Evolutionary conservation across 2,113 vertebrate genomes (phyloP), one percentile per base, ranked within the genome.

Genomic region (Noturus placidus): DNA sequence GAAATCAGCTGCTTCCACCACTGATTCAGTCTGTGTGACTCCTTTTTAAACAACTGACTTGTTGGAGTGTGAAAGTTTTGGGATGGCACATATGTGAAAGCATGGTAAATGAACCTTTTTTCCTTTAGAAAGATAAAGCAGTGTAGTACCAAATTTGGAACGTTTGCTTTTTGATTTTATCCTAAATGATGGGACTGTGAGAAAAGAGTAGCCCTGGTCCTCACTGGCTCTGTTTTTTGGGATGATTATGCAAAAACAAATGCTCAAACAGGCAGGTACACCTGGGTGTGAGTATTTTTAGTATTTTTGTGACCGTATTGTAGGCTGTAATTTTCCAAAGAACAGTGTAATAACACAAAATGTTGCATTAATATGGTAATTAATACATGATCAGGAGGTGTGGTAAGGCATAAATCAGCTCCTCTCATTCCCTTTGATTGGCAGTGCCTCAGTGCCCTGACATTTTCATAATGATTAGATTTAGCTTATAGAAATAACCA

Each of bases 391-490:
- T 78, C 27, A 78, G 46, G 25, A n/a, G 25, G 46, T 78, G 46
- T 50, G 46, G 46, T 54, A 52, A 50, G 3, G 25, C 27, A 1
- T 52, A 30, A 30, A 54, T 30, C 50, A 33, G 50, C 76, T 54
- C 76, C 14, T 79, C 15, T 30, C 4, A 0, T 19, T 79, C 15
- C 50, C 50, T 30, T 79, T 54, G 50, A 52, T 6, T 54, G 6
- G 50, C 27, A 54, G 50, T 10, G 15, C 76, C 50, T 79, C 15
- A 19, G 27, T 30, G 76, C 76, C n/a, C 14, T 79, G 76, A 79
- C 76, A 79, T n/a, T 79, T 54, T 30, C 76, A 30, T 52, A 15
- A 78, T 78, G 27, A 30, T 78, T 78, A 78, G 46, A 78, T 52
- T 52, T 78, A 14, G n/a, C 46, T 27, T 78, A 14, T n/a, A 78